Base-by-base conservation (phyloP, 2,113 vertebrate species). In the Hystrix brachyura region DNA sequence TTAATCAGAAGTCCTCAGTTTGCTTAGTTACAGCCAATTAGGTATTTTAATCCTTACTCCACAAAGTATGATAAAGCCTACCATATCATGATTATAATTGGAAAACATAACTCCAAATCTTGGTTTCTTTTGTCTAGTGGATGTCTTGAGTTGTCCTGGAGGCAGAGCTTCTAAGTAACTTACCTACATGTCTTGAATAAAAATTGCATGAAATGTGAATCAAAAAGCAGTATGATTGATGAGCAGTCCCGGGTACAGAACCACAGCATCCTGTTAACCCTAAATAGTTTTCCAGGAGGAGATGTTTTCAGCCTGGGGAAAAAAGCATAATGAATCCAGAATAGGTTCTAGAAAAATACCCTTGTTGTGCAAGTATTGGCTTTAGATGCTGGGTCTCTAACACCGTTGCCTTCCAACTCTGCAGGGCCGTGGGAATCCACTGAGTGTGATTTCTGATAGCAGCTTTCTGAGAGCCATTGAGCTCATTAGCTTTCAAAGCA, bases 1-100 rank as follows among this genome's bases (percentile, higher is more conserved):
- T 98, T 98, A 98, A 98, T 98, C 97, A 96, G 93, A 97, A 98
- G 94, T n/a, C 86, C 96, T 96, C 76, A 10, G 72, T 98, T 98
- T 97, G 81, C 38, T 27, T 97, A 97, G 97, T 97, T 98, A 57
- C 3, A 57, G 97, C 80, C 96, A 98, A 93, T 98, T 98, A 98
- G 17, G 81, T 23, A 84, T 95, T 98, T 95, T 97, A 97, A 94
- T 98, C 84, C 91, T 98, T 96, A 88, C 84, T 97, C n/a, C 94
- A 97, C 95, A 80, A 93, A 96, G 59, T 96, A 64, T 96, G 96
- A 98, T 97, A 96, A 96, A 98, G 98, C 78, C 97, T 96, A 97
- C 32, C 97, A 95, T 96, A 97, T 98, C 94, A 94, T 96, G 89
- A 97, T 32, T 91, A 78, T 94, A 90, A 96, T 85, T 80, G 74